A percentile compares a stretch with the other conserved stretches of the same genome.
Conservation (phyloP, 2,888 invertebrate genomes). For the Drosophila atroscutellata region DNA sequence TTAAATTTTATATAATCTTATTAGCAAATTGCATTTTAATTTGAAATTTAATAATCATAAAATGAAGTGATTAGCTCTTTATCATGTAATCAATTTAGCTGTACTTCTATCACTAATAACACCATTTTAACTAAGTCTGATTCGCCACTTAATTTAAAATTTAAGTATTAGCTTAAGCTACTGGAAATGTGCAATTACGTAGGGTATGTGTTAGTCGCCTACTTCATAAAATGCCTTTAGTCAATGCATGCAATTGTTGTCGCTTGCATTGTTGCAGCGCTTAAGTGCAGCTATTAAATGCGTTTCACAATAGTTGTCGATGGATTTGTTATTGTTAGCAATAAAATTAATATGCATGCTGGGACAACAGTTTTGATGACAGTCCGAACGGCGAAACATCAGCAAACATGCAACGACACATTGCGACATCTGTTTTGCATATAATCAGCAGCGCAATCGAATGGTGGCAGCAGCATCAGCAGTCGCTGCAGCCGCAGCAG, state of each 20-base stretch:
- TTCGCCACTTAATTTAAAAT: background rate
- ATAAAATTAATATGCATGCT: slow-evolving; percentile 76
- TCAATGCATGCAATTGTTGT: slow-evolving; percentile 25
- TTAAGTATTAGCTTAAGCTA: background rate
- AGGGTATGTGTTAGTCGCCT: slow-evolving; percentile 7
- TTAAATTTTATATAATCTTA: no score
- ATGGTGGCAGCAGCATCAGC: slow-evolving; percentile 27
- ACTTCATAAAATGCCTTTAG: background rate
- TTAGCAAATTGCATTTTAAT: no score
- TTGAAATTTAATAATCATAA: no score
- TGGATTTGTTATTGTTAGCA: slow-evolving; percentile 78
- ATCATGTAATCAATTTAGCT: no score
- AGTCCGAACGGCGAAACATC: slow-evolving; percentile 47
- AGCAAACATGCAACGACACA: slow-evolving; percentile 29
- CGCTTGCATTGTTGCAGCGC: slow-evolving; percentile 47
- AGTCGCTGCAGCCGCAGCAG: slow-evolving; percentile 8
- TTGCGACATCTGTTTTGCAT: slow-evolving; percentile 72
- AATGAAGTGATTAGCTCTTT: no score
- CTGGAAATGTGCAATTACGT: background rate
- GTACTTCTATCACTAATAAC: no score
- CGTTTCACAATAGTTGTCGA: slow-evolving; percentile 73
- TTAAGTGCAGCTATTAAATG: slow-evolving; percentile 71
- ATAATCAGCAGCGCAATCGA: slow-evolving; percentile 50
- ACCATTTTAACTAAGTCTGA: no score
- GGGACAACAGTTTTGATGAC: slow-evolving; percentile 71